Evolutionary conservation across 2,888 invertebrate species (phyloP).

Genomic region (Ctenicera cuprea): DNA sequence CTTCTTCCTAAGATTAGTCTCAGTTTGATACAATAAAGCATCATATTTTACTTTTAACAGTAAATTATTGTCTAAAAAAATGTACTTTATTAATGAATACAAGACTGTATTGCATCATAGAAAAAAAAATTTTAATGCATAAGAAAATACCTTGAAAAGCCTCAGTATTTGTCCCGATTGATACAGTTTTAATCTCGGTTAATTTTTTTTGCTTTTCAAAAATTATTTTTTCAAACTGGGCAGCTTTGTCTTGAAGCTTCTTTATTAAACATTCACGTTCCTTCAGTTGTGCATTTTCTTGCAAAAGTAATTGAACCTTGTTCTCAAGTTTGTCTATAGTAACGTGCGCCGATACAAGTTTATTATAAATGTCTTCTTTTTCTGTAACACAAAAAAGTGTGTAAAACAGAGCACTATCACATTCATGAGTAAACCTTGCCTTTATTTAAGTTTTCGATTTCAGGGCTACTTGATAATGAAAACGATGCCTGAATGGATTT

Average conservation of each 20-base stretch:
- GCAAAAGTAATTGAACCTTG: constrained; percentile 38
- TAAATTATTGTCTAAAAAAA: constrained; percentile 45
- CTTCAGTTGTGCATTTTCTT: constrained; percentile 48
- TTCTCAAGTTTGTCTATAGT: constrained; percentile 11
- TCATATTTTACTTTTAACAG: constrained; percentile 57
- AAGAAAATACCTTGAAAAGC: background rate
- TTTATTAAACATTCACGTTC: constrained; percentile 58
- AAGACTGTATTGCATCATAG: too few relatives aligned
- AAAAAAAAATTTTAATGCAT: background rate
- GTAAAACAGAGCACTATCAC: background rate
- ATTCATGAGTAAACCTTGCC: background rate
- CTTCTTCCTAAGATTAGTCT: constrained; percentile 55
- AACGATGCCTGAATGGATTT: background rate
- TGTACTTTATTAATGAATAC: background rate
- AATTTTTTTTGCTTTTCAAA: constrained; percentile 49
- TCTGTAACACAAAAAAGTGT: background rate
- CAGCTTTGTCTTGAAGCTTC: constrained; percentile 58
- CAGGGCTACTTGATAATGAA: background rate
- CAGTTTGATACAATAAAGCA: constrained; percentile 57
- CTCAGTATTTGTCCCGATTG: constrained; percentile 54
- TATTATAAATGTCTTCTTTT: constrained; percentile 17
- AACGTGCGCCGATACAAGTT: constrained; percentile 15
- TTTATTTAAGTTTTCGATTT: constrained; percentile 23
- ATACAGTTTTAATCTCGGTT: constrained; percentile 27
- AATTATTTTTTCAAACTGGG: constrained; percentile 59